A percentile compares a stretch with the other conserved stretches of the same genome.
Conservation (phyloP, 2,797 vertebrate species). For the Lepilemur septentrionalis region DNA sequence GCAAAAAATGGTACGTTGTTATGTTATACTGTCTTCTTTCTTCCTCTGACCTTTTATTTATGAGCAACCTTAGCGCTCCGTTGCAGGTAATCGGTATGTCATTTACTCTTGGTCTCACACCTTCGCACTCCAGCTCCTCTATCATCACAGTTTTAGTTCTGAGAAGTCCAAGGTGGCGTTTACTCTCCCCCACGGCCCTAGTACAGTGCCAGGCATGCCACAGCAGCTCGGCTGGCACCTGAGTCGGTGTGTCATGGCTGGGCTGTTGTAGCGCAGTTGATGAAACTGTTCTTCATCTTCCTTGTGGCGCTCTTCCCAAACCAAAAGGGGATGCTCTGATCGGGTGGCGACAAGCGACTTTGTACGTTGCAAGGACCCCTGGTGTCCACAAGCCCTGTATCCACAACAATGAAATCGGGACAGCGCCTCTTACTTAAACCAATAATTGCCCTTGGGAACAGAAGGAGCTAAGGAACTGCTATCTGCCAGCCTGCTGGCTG, state of each 20-base stretch:
- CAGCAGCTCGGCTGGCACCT: not conserved
- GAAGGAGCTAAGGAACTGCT: not conserved
- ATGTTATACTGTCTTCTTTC: not conserved
- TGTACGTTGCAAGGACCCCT: too few species aligned
- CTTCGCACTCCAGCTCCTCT: rapidly evolving
- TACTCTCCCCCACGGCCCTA: rapidly evolving
- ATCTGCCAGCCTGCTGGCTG: too few species aligned
- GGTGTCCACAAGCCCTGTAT: not conserved
- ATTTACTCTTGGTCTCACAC: not conserved
- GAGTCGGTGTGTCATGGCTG: not conserved
- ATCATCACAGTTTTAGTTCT: not conserved
- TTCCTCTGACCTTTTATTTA: not conserved
- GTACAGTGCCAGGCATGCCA: rapidly evolving
- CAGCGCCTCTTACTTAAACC: not conserved
- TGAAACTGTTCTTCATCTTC: not conserved
- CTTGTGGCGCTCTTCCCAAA: rapidly evolving
- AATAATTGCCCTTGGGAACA: not conserved
- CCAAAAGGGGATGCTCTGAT: not conserved
- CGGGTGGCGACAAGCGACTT: too few species aligned
- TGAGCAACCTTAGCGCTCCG: not conserved
- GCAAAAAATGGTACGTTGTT: not conserved
- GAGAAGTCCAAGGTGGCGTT: not conserved
- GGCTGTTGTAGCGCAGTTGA: rapidly evolving
- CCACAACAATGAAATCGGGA: too few species aligned
- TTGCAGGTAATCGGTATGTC: rapidly evolving